These are phyloP conservation scores for Dicrurus megarhynchus DNA, from an alignment of 2,113 vertebrate genomes.

Conservation along the genomic window DNA sequence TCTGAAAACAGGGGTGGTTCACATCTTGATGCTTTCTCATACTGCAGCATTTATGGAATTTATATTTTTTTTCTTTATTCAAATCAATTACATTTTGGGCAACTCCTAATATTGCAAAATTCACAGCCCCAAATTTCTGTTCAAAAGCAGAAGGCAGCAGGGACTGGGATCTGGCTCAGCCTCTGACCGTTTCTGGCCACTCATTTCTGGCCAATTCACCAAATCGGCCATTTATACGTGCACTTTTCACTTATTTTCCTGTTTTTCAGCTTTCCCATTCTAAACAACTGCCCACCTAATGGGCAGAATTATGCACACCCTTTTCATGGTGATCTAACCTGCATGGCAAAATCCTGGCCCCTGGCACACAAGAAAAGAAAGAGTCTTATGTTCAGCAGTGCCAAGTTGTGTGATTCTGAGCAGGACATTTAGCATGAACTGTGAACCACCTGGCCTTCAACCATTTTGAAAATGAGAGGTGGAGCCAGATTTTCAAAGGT, in stretches of 20 bases:
- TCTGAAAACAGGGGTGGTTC: background rate
- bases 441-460: background rate
- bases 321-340: background rate
- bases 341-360: background rate
- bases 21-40: background rate
- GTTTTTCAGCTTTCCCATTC: background rate
- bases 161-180: background rate
- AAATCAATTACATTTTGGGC: background rate
- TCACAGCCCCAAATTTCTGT: background rate
- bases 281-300: background rate
- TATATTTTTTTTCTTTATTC: background rate
- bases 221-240: rapidly evolving
- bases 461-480: background rate
- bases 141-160: background rate
- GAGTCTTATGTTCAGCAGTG: background rate
- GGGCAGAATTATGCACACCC: background rate
- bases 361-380: background rate
- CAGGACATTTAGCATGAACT: background rate
- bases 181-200: background rate
- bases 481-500: background rate
- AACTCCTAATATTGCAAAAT: background rate
- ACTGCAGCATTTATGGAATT: background rate
- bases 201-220: background rate
- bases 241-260: background rate
- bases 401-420: background rate